Conservation (phyloP, 2,797 vertebrate species). For the Parotocinclus haroldoi region DNA sequence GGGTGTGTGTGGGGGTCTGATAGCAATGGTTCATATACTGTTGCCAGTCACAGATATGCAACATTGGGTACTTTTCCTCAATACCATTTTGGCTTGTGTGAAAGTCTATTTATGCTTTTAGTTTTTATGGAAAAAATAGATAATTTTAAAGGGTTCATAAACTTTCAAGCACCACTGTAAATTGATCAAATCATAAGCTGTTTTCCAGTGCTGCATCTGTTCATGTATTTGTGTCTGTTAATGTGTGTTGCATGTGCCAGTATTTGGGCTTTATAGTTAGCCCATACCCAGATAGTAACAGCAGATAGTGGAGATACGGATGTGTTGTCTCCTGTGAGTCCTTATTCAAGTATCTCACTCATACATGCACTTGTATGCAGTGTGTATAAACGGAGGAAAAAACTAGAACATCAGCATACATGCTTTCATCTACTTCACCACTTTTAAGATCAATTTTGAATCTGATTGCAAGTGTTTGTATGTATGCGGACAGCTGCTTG, state of each 20-base stretch:
- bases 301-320: too few relatives aligned
- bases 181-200: constrained; percentile 52
- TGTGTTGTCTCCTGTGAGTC: not conserved
- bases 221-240: constrained; percentile 23
- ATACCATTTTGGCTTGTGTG: too few relatives aligned
- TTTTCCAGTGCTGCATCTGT: constrained; percentile 37
- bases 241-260: constrained; percentile 15
- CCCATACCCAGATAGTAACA: too few relatives aligned
- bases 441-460: constrained; percentile 20
- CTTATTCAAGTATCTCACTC: constrained; percentile 4
- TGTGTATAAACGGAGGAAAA: not conserved
- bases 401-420: not conserved
- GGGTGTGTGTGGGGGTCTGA: too few relatives aligned
- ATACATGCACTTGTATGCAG: constrained; percentile 6
- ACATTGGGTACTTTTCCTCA: too few relatives aligned
- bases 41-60: too few relatives aligned
- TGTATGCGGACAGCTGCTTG: constrained; percentile 12
- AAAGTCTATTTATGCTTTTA: too few relatives aligned
- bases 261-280: not conserved
- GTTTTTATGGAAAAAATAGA: too few relatives aligned
- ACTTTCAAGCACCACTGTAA: constrained; percentile 34
- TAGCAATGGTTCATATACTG: too few relatives aligned
- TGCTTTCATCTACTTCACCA: constrained; percentile 7
- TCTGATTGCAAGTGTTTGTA: constrained; percentile 32
- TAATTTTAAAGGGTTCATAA: too few relatives aligned